Base-by-base conservation (phyloP, 2,888 invertebrate species). In the Trichogramma evanescens region DNA sequence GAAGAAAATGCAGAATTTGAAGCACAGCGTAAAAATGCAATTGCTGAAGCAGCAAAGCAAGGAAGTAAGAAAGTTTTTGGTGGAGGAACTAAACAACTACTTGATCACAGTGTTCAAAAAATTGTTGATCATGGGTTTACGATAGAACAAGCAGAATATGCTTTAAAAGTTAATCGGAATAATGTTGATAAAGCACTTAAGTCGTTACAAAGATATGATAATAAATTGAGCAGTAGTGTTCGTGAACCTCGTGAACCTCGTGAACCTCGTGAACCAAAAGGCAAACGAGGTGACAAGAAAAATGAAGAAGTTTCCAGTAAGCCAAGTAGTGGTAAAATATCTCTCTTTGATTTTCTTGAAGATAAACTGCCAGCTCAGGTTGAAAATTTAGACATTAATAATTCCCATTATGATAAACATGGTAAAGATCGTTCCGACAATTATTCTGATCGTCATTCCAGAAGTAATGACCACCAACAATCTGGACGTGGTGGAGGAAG, bases 1-100 rank as follows among this genome's bases (percentile, higher is more conserved):
- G 85, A 86, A 70, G 89, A 89, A 66, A 88, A 91, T 77, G 85
- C 85, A 1, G 93, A 93, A 73, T 95, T 95, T 80, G 92, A 93
- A 73, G 85, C 88, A n/a, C 92, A 92, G 76, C 83, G 95, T 62
- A 89, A 89, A 73, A 93, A 91, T 65, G 93, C 92, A 0, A 94
- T 95, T 70, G 92, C 93, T 9, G 93, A 92, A 74, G 93, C 92
- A 44, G 85, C 89, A 51, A 87, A 89, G 69, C 82, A 83, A 61
- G 82, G 82, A 39, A 80, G 80, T 45, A 82, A 79, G 65, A 82
- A 82, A 72, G 74, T 81, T 10, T 83, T 83, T 69, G 82, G 83
- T 9, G 82, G 83, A 44, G 81, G 82, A 63, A 80, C 77, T 50
- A 82, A 81, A 64, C 80, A 87, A 71, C 79, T 89, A 63, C 72